Percentiles rank a stretch among this genome's conserved stretches.
These are phyloP conservation scores for Molorchus minor DNA, from an alignment of 2,888 invertebrate species.

Conservation along the genomic window DNA sequence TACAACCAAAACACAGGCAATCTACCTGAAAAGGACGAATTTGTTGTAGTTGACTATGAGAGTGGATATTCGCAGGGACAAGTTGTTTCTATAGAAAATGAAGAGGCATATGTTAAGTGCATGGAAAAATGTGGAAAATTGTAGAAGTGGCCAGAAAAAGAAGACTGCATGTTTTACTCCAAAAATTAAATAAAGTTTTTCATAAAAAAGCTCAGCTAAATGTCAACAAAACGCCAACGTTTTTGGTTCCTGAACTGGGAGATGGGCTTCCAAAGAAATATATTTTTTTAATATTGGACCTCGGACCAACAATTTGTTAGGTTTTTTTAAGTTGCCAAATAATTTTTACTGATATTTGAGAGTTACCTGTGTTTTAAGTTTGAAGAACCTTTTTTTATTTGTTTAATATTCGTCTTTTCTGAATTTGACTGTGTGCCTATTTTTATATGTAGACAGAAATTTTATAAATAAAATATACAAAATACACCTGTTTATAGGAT, in stretches of 20 bases:
- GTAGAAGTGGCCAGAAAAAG: conserved; percentile 7
- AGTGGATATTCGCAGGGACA: conserved; percentile 13
- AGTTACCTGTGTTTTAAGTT: conserved; percentile 5
- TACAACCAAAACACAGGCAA: conserved; percentile 45
- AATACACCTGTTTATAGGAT: too few relatives aligned
- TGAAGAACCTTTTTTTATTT: not conserved
- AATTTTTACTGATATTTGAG: not conserved
- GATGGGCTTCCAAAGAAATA: conserved; percentile 19
- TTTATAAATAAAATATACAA: not conserved
- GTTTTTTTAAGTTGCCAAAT: not conserved
- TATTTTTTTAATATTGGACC: conserved; percentile 5
- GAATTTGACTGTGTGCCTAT: conserved; percentile 6
- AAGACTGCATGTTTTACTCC: conserved; percentile 16
- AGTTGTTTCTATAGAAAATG: conserved; percentile 20
- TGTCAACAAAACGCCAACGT: conserved; percentile 18
- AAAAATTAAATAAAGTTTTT: conserved; percentile 17
- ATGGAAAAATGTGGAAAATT: conserved; percentile 9
- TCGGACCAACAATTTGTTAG: not conserved
- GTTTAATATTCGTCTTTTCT: too few relatives aligned
- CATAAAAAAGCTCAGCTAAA: conserved; percentile 14
- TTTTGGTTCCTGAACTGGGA: conserved; percentile 19
- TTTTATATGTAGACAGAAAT: conserved; percentile 7
- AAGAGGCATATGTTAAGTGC: conserved; percentile 13
- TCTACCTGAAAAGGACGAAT: conserved; percentile 38
- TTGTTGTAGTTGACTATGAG: conserved; percentile 21